Conservation (phyloP, 2,113 vertebrate genomes). For the Lasiurus borealis region DNA sequence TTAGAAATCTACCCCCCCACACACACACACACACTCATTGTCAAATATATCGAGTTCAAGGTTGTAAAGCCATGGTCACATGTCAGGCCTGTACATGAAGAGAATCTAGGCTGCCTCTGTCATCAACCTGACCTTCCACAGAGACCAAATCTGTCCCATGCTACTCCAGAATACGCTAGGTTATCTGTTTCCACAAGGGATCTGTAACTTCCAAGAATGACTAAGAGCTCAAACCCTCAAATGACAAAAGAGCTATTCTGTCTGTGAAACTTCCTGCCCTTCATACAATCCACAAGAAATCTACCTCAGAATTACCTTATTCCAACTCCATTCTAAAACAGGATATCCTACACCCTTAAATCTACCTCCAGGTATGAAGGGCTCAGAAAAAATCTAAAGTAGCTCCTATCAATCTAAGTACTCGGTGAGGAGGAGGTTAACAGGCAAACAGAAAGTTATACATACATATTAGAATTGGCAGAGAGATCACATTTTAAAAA, state of each 20-base stretch:
- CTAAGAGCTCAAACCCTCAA: constrained; percentile 36
- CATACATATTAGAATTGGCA: not conserved
- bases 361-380: not conserved
- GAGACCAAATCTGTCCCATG: constrained; percentile 2
- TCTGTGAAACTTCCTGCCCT: constrained; percentile 30
- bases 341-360: not conserved
- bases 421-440: not conserved
- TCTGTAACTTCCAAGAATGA: constrained; percentile 37
- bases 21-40: not conserved
- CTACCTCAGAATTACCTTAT: not conserved
- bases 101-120: constrained; percentile 5
- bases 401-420: not conserved
- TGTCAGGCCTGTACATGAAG: not conserved
- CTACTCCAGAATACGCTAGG: not conserved
- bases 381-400: constrained; percentile 5
- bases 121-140: constrained; percentile 34
- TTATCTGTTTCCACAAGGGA: constrained; percentile 2
- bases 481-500: not conserved
- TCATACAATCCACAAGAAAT: constrained; percentile 7
- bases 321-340: constrained; percentile 46
- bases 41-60: constrained; percentile 1
- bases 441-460: not conserved
- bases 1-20: too few species aligned
- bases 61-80: not conserved
- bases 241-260: constrained; percentile 25